These are phyloP conservation scores for Tenthredo scrophulariae DNA, from an alignment of 2,888 invertebrate genomes.

Conservation along the genomic window DNA sequence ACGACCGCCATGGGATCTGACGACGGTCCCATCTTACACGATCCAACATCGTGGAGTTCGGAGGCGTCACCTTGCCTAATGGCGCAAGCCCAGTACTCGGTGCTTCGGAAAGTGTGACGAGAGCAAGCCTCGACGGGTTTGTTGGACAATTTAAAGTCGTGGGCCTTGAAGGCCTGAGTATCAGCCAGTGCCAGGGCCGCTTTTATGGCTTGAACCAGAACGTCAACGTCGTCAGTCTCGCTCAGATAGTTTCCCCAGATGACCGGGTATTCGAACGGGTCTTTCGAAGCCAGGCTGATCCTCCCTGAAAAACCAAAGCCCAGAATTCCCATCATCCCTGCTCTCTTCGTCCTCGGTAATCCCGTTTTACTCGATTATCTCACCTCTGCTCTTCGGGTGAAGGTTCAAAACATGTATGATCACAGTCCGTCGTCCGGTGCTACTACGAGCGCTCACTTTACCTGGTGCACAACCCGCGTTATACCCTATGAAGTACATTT, in stretches of 20 bases:
- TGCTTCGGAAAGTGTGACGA: conserved; percentile 73
- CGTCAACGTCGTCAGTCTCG: conserved; percentile 83
- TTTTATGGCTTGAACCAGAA: conserved; percentile 83
- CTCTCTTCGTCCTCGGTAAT: background rate
- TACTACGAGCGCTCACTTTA: background rate
- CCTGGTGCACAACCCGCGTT: background rate
- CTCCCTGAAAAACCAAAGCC: conserved; percentile 68
- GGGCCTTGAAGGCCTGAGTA: conserved; percentile 76
- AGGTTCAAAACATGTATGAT: background rate
- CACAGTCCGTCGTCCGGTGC: background rate
- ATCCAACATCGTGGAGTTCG: conserved; percentile 90
- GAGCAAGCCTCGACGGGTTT: conserved; percentile 60
- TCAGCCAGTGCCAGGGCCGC: conserved; percentile 81
- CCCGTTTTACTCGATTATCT: background rate
- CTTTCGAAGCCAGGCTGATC: conserved; percentile 82
- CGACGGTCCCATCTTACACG: conserved; percentile 89
- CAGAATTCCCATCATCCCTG: background rate
- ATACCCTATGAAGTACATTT: conserved; percentile 65
- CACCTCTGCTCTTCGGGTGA: conserved; percentile 77
- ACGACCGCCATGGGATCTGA: conserved; percentile 87
- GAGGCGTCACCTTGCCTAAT: conserved; percentile 85
- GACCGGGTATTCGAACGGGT: conserved; percentile 85
- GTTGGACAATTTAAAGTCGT: conserved; percentile 59
- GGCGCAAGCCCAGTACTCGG: conserved; percentile 88
- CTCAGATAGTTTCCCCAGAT: conserved; percentile 89